Conservation (phyloP, 2,888 invertebrate genomes). For the Melanophora roralis region DNA sequence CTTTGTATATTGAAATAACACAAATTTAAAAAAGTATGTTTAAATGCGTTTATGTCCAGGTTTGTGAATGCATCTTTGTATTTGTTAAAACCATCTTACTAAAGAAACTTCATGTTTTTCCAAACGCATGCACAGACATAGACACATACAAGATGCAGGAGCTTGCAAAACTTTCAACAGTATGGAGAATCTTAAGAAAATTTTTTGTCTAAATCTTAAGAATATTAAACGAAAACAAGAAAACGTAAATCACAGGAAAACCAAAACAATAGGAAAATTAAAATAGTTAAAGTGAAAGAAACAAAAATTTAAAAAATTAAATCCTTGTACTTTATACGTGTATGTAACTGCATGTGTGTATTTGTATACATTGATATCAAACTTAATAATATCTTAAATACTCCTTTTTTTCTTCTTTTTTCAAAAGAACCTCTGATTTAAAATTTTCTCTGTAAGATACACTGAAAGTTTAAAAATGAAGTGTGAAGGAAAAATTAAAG, state of each 20-base stretch:
- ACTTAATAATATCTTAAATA: neutral
- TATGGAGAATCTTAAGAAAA: neutral
- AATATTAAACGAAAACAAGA: neutral
- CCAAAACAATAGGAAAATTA: neutral
- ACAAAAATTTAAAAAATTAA: constrained; percentile 14
- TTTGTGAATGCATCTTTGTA: neutral
- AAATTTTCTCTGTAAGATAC: neutral
- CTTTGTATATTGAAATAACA: neutral
- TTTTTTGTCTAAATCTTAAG: constrained; percentile 4
- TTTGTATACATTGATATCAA: neutral
- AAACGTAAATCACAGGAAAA: neutral
- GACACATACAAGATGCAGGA: neutral
- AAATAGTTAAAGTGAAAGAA: constrained; percentile 1
- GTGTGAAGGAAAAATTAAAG: no score
- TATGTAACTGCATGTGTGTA: neutral
- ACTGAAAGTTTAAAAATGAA: neutral
- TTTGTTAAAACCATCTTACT: constrained; percentile 1
- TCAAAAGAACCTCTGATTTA: neutral
- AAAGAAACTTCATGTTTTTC: neutral
- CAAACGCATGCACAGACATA: neutral
- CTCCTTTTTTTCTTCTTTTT: neutral
- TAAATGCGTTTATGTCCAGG: neutral
- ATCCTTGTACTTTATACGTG: neutral
- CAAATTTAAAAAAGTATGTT: no score
- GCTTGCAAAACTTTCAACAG: neutral